These are phyloP conservation scores for Ditylenchus dipsaci DNA, from an alignment of 1,140 invertebrate genomes.

Conservation along the genomic window DNA sequence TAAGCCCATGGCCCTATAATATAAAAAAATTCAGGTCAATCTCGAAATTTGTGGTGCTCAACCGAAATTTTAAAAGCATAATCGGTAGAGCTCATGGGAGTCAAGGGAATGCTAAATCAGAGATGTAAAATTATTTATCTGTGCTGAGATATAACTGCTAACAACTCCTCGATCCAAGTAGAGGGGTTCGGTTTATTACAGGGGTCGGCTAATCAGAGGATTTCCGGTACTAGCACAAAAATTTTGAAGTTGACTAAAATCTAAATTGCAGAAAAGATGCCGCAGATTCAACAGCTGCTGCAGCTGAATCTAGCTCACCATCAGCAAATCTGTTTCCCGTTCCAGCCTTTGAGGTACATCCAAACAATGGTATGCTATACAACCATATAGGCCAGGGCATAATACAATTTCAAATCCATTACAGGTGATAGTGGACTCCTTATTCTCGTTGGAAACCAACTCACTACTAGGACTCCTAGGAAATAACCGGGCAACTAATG, in stretches of 20 bases:
- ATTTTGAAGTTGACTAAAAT: neutral
- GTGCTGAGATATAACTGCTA: no score
- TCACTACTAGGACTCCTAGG: neutral
- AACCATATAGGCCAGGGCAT: no score
- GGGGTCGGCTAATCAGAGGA: neutral
- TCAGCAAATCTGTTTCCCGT: constrained; percentile 2
- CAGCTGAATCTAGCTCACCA: constrained; percentile 17
- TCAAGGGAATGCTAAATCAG: no score
- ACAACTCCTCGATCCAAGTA: no score
- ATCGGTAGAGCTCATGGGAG: no score
- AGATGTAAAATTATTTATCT: no score
- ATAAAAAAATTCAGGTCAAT: no score
- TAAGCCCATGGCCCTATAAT: no score
- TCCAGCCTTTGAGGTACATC: neutral
- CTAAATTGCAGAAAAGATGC: constrained; percentile 19
- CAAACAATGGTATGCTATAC: neutral
- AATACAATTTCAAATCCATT: no score
- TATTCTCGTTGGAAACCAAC: neutral
- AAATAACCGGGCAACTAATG: neutral
- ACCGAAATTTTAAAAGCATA: no score
- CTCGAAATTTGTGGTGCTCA: no score
- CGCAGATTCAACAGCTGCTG: constrained; percentile 18
- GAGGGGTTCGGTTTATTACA: no score
- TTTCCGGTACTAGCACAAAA: neutral
- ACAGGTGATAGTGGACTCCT: neutral